A percentile compares a stretch with the other conserved stretches of the same genome.
These are phyloP conservation scores for Eueremaeus valkanovi DNA, from an alignment of 2,888 invertebrate genomes.

Conservation along the genomic window DNA sequence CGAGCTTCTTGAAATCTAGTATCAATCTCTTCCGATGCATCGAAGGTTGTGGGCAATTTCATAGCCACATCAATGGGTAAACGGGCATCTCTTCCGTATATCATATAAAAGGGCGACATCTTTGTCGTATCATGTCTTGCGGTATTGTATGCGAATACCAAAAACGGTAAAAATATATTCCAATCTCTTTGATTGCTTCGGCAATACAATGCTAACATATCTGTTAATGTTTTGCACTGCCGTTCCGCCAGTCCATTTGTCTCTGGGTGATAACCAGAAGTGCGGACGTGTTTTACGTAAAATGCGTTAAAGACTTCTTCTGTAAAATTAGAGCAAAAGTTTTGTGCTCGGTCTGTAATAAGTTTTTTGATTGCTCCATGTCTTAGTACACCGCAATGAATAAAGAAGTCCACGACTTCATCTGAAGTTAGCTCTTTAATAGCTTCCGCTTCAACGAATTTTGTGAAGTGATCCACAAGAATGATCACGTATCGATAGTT, in stretches of 20 bases:
- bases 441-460: background rate
- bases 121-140: slow-evolving; percentile 42
- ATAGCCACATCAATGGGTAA: background rate
- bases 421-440: background rate
- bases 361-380: background rate
- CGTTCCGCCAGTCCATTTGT: slow-evolving; percentile 21
- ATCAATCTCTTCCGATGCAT: background rate
- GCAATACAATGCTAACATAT: slow-evolving; percentile 45
- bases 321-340: background rate
- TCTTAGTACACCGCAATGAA: background rate
- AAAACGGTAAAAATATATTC: slow-evolving; percentile 43
- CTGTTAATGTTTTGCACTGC: slow-evolving; percentile 42
- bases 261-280: slow-evolving; percentile 9
- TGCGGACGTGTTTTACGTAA: background rate
- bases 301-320: background rate
- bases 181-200: slow-evolving; percentile 42
- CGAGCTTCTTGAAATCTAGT: too few species aligned
- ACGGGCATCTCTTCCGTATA: slow-evolving; percentile 44
- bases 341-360: background rate
- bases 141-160: slow-evolving; percentile 46
- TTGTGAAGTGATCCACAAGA: background rate
- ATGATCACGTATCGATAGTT: background rate
- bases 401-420: background rate
- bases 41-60: background rate
- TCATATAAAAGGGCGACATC: slow-evolving; percentile 45